Base-by-base conservation (phyloP, 2,888 invertebrate species). In the Bombyx huttoni region DNA sequence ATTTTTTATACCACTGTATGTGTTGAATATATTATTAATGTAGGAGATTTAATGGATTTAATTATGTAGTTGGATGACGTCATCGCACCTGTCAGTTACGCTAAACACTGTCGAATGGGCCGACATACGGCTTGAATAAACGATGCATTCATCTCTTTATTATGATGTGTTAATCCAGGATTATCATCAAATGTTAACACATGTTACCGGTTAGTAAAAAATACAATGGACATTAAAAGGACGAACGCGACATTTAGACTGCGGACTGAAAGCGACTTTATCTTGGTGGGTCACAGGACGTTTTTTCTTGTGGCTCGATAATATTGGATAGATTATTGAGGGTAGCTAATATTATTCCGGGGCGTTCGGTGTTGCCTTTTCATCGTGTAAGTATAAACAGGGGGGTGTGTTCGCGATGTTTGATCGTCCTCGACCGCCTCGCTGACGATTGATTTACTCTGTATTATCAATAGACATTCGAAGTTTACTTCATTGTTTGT, bases 161-260 rank as follows among this genome's bases (percentile, higher is more conserved):
- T 88, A 88, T 87, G 84, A 87, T 81, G 87, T 87, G 88, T 86
- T 87, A 87, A 87, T 86, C 83, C 86, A 61, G 81, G 86, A 86
- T 88, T 88, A 88, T 81, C 85, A 81, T 81, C 84, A 86, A 88
- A 88, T 87, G 86, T 88, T 87, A 87, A 88, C 88, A 87, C 86
- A 86, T 88, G 88, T 88, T 86, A 81, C 84, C 80, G 83, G 86
- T 87, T 86, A 85, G 73, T 80, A 82, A 84, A 87, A 86, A 85
- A 86, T 73, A 62, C 58, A 53, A 56, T 51, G 54, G 53, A 52
- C 54, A 53, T 53, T 53, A 60, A 64, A 77, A 73, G 51, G 69
- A 52, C 67, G 57, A 69, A 66, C 54, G 49, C 50, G 47, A 47
- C 48, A 54, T 53, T 46, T 50, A 49, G 47, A 45, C 5, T 48